Evolutionary conservation across 2,888 invertebrate genomes (phyloP), one percentile per base, ranked within the genome.

Genomic region (Aricia artaxerxes): DNA sequence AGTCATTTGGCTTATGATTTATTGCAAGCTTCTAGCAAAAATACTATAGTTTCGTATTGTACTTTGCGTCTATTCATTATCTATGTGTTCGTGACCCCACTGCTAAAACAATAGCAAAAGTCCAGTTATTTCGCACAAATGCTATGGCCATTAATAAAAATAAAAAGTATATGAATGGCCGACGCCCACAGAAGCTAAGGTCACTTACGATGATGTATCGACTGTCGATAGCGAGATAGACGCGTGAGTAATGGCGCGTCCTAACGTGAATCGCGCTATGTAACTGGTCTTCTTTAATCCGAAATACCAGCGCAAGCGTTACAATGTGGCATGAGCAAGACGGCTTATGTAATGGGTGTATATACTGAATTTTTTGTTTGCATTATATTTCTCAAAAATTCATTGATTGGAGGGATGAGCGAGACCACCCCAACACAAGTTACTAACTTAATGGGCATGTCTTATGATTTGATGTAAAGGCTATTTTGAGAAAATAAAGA

Each of bases 181-280:
- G 44, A 73, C 73, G 73, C 73, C 73, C 73, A 73, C 73, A 73
- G 73, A 73, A 73, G 73, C 73, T 73, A 53, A 53, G 31, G 75
- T 75, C 75, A 75, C 24, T n/a, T n/a, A 73, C 75, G 35, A 49
- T 53, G 75, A 75, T 31, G 75, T 75, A 75, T 75, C 3, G 75
- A 31, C 53, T 24, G 53, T 75, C 75, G 75, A 75, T 75, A 49
- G n/a, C 31, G 75, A 24, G 75, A 75, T 75, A 75, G 49, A 73
- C 44, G n/a, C n/a, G 53, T 53, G 75, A 75, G 53, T 75, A 53
- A 75, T 75, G 75, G 24, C 40, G 2, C 31, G 35, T 69, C 64
- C 31, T 4, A 61, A 61, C n/a, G 24, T 11, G 64, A 69, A 69
- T 69, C 35, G 64, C 61, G 24, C 64, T 4, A 31, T 69, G 35